phyloP scores from a whole-genome alignment of 2,888 invertebrate genomes.

The Drosophila rubida region DNA sequence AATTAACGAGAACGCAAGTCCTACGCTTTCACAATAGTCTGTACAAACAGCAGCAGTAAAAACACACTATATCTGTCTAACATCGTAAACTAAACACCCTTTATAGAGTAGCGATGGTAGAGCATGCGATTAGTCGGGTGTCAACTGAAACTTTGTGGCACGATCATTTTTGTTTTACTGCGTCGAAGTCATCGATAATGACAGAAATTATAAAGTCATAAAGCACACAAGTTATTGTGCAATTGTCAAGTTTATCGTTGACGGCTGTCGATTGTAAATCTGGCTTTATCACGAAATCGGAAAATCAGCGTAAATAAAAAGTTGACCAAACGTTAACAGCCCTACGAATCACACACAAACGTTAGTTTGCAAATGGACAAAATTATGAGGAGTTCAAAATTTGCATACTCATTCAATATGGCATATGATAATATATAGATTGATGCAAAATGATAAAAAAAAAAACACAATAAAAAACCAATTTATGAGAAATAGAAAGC shows the following conservation, averaged over 20 bases:
- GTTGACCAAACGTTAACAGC: conserved; percentile 6
- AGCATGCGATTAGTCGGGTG: background rate
- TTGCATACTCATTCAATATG: conserved; percentile 24
- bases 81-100: background rate
- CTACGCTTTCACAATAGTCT: background rate
- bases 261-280: background rate
- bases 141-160: background rate
- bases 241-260: background rate
- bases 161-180: background rate
- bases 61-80: too few relatives aligned
- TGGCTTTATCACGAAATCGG: background rate
- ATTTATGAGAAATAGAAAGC: conserved; percentile 9
- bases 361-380: conserved; percentile 32
- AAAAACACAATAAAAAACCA: too few relatives aligned
- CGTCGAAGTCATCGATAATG: background rate
- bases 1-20: conserved; percentile 1
- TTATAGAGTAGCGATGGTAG: background rate
- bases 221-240: conserved; percentile 1
- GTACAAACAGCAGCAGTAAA: conserved; percentile 10
- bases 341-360: background rate
- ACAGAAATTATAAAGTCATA: background rate
- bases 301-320: background rate
- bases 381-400: conserved; percentile 17
- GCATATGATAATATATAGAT: conserved; percentile 3
- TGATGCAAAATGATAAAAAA: conserved; percentile 5